A percentile compares a stretch with the other conserved stretches of the same genome.
phyloP scores from a whole-genome alignment of 1,140 invertebrate genomes.

The Hestina assimilis region DNA sequence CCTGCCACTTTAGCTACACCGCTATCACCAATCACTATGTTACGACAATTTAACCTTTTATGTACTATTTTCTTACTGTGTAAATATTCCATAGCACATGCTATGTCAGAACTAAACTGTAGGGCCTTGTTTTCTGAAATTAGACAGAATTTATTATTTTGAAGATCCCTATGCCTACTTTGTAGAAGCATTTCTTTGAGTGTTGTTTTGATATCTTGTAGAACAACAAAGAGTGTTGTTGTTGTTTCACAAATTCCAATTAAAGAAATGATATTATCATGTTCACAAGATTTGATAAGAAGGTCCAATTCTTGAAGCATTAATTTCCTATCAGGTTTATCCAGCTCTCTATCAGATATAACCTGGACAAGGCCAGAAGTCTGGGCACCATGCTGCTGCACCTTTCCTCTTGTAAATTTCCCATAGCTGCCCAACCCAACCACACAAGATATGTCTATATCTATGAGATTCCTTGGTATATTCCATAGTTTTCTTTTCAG shows the following conservation, averaged over 20 bases:
- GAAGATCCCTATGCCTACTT: conserved; percentile 80
- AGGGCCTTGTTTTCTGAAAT: conserved; percentile 81
- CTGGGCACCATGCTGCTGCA: conserved; percentile 79
- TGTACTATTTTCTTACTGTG: conserved; percentile 82
- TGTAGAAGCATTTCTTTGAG: conserved; percentile 85
- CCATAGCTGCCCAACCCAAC: conserved; percentile 87
- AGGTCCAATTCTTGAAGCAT: conserved; percentile 87
- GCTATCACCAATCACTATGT: conserved; percentile 81
- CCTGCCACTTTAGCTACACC: conserved; percentile 85
- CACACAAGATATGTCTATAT: conserved; percentile 83
- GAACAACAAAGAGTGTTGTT: conserved; percentile 84
- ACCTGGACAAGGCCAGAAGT: conserved; percentile 63
- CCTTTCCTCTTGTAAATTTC: conserved; percentile 82
- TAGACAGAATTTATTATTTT: conserved; percentile 81
- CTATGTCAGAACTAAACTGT: conserved; percentile 79
- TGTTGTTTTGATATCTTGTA: conserved; percentile 82
- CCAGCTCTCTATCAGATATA: conserved; percentile 80
- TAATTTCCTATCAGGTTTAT: conserved; percentile 80
- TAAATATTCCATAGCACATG: conserved; percentile 84
- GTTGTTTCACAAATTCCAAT: conserved; percentile 89
- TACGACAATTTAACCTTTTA: conserved; percentile 85
- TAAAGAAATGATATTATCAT: conserved; percentile 85
- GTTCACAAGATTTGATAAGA: conserved; percentile 83
- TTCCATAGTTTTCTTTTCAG: conserved; percentile 86
- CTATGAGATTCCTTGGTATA: conserved; percentile 84